Percentiles rank a stretch among this genome's conserved stretches.
Evolutionary conservation across 2,113 vertebrate genomes (phyloP).

Genomic region (Ariopsis seemanni): DNA sequence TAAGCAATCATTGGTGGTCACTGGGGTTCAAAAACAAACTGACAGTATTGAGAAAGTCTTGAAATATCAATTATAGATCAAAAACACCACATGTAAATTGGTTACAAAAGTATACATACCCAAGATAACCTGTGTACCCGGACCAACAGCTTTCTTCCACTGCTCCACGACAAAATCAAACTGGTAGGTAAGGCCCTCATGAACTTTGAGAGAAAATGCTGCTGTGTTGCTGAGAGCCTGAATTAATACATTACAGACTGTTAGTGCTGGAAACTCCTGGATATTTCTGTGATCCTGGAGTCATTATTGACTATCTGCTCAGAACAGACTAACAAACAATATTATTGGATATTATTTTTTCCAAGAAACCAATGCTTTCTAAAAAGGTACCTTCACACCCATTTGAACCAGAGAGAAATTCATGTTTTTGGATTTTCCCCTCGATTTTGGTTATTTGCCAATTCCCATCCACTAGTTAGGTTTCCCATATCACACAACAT

Average conservation of each 20-base stretch:
- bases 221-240: constrained; percentile 74
- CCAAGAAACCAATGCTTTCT: neutral
- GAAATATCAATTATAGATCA: neutral
- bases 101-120: constrained; percentile 69
- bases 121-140: constrained; percentile 75
- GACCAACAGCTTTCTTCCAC: constrained; percentile 77
- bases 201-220: constrained; percentile 79
- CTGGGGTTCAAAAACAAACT: constrained; percentile 61
- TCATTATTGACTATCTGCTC: neutral
- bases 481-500: neutral
- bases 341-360: neutral
- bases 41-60: neutral
- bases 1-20: constrained; percentile 80
- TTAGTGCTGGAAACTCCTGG: neutral
- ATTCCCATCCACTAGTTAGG: neutral
- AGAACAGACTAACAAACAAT: neutral
- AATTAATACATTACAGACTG: neutral
- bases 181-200: constrained; percentile 69
- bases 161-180: constrained; percentile 73
- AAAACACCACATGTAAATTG: neutral
- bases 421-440: neutral
- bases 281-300: neutral
- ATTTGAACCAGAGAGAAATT: neutral
- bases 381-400: neutral
- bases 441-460: neutral